Conservation (phyloP, 2,797 vertebrate genomes). For the Sphaeramia orbicularis region DNA sequence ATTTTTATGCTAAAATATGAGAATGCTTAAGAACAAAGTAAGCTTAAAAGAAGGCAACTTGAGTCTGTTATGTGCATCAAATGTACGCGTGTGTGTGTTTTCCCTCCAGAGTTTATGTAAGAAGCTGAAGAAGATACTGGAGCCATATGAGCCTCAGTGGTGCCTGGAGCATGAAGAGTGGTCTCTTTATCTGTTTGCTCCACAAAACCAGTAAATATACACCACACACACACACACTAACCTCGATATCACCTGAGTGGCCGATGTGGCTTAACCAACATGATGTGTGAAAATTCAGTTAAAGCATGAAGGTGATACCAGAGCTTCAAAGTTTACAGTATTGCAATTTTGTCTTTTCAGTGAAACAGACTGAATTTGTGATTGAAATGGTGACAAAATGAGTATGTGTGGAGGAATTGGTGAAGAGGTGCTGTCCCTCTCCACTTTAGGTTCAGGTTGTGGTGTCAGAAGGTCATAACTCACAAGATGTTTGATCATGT, state of each 20-base stretch:
- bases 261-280: conserved; percentile 24
- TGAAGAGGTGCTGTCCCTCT: neutral
- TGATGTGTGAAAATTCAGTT: conserved; percentile 48
- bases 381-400: neutral
- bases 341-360: conserved; percentile 49
- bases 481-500: conserved; percentile 98
- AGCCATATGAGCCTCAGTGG: conserved; percentile 94
- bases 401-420: neutral
- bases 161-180: conserved; percentile 94
- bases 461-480: conserved; percentile 93
- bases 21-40: neutral
- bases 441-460: conserved; percentile 86
- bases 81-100: conserved; percentile 31
- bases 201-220: conserved; percentile 90
- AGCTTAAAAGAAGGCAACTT: neutral
- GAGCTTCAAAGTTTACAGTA: neutral
- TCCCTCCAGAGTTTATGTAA: conserved; percentile 90
- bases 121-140: conserved; percentile 88
- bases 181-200: conserved; percentile 94
- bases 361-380: conserved; percentile 22
- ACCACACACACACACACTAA: conserved; percentile 22
- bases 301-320: conserved; percentile 47
- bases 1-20: too few species aligned
- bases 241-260: conserved; percentile 28
- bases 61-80: neutral